A percentile compares a stretch with the other conserved stretches of the same genome.
phyloP scores from a whole-genome alignment of 2,113 vertebrate species.

The Neodontobutis hainanensis region DNA sequence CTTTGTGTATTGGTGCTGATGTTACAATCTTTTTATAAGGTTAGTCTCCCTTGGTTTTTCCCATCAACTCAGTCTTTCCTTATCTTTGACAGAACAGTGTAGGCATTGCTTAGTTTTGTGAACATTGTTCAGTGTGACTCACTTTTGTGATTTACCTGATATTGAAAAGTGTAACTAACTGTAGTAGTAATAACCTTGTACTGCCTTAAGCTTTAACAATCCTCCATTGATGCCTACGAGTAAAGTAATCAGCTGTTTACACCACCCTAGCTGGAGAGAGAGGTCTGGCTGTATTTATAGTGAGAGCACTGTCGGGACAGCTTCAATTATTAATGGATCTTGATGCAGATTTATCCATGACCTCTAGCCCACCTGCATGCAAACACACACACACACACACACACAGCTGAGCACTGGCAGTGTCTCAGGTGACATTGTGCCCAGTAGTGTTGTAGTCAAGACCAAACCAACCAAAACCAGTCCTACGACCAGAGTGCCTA shows the following conservation, averaged over 20 bases:
- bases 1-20: slow-evolving; percentile 7
- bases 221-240: slow-evolving; percentile 39
- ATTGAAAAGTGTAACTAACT: slow-evolving; percentile 35
- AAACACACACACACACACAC: slow-evolving; percentile 41
- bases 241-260: slow-evolving; percentile 61
- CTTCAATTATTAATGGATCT: slow-evolving; percentile 76
- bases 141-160: slow-evolving; percentile 26
- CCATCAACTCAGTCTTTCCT: slow-evolving; percentile 11
- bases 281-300: slow-evolving; percentile 70
- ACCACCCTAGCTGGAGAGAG: slow-evolving; percentile 43
- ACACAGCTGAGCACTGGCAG: slow-evolving; percentile 40
- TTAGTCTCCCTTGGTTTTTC: slow-evolving; percentile 2
- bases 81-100: slow-evolving; percentile 11
- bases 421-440: slow-evolving; percentile 29
- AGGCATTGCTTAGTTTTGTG: slow-evolving; percentile 23
- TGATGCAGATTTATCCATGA: slow-evolving; percentile 71
- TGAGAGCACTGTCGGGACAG: slow-evolving; percentile 63
- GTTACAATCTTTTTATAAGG: slow-evolving; percentile 20
- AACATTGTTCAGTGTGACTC: slow-evolving; percentile 27
- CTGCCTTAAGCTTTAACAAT: slow-evolving; percentile 31
- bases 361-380: slow-evolving; percentile 69
- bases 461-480: not conserved
- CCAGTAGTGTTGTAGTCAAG: slow-evolving; percentile 27
- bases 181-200: slow-evolving; percentile 31
- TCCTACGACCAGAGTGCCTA: too few relatives aligned